Conservation (phyloP, 2,797 vertebrate species). For the Paratrypauchen microcephalus region DNA sequence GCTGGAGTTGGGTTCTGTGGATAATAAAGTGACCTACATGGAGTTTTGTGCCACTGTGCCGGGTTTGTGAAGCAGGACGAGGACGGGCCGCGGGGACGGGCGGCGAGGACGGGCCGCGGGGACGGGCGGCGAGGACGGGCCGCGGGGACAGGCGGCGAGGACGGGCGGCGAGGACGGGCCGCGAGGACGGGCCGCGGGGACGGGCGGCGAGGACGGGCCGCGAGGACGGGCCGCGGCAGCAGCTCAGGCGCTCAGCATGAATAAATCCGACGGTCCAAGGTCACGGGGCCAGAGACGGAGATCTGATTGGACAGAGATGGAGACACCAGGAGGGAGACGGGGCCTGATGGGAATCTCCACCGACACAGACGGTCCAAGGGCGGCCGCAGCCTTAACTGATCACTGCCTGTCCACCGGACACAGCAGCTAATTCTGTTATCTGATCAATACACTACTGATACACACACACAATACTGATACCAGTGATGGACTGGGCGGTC, state of each 20-base stretch:
- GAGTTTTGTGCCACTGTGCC: slow-evolving; percentile 46
- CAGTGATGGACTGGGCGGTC: no score
- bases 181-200: no score
- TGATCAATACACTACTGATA: background rate
- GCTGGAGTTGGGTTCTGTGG: slow-evolving; percentile 61
- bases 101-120: no score
- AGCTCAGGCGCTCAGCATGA: slow-evolving; percentile 64
- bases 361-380: slow-evolving; percentile 59
- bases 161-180: no score
- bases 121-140: no score
- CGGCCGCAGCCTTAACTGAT: slow-evolving; percentile 52
- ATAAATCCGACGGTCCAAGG: slow-evolving; percentile 71
- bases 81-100: no score
- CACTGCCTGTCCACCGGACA: slow-evolving; percentile 25
- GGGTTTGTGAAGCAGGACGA: slow-evolving; percentile 28
- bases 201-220: no score
- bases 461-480: no score
- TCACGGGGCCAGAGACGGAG: slow-evolving; percentile 69
- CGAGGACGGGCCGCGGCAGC: slow-evolving; percentile 36
- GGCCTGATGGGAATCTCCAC: slow-evolving; percentile 71
- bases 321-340: slow-evolving; percentile 60
- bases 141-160: no score
- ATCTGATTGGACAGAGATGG: slow-evolving; percentile 65
- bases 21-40: slow-evolving; percentile 69
- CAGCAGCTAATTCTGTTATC: slow-evolving; percentile 23